These are phyloP conservation scores for Drosophila kohkoa DNA, from an alignment of 1,140 invertebrate genomes.

Conservation along the genomic window DNA sequence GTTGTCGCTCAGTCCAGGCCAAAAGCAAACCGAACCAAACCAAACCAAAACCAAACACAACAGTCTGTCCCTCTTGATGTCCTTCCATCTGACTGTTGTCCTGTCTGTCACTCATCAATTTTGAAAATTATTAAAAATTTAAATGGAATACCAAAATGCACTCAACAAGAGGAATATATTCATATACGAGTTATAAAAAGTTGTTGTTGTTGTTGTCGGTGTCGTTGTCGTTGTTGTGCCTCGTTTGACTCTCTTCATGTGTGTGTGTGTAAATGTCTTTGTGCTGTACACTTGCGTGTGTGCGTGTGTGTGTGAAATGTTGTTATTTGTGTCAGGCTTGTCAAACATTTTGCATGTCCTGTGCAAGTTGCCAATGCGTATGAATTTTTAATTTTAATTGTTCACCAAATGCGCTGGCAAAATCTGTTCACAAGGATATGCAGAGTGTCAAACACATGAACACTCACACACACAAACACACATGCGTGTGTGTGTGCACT, in stretches of 20 bases:
- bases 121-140: constrained; percentile 83
- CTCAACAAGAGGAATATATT: constrained; percentile 55
- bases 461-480: constrained; percentile 6
- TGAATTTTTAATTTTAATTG: constrained; percentile 83
- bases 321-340: constrained; percentile 76
- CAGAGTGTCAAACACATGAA: constrained; percentile 10
- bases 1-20: background rate
- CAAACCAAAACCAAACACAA: no score
- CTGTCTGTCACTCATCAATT: constrained; percentile 74
- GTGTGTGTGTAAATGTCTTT: background rate
- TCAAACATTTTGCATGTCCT: constrained; percentile 74
- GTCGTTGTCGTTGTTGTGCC: background rate
- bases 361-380: constrained; percentile 60
- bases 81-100: background rate
- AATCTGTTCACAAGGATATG: constrained; percentile 59
- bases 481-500: background rate
- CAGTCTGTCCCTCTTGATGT: background rate
- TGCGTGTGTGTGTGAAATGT: constrained; percentile 36
- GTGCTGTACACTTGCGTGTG: constrained; percentile 27
- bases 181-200: constrained; percentile 42
- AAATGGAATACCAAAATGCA: constrained; percentile 82
- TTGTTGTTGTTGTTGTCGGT: background rate
- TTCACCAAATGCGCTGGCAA: constrained; percentile 74
- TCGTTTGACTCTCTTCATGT: background rate
- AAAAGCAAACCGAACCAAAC: no score